Conservation (phyloP, 2,888 invertebrate species). For the Adineta ricciae region DNA sequence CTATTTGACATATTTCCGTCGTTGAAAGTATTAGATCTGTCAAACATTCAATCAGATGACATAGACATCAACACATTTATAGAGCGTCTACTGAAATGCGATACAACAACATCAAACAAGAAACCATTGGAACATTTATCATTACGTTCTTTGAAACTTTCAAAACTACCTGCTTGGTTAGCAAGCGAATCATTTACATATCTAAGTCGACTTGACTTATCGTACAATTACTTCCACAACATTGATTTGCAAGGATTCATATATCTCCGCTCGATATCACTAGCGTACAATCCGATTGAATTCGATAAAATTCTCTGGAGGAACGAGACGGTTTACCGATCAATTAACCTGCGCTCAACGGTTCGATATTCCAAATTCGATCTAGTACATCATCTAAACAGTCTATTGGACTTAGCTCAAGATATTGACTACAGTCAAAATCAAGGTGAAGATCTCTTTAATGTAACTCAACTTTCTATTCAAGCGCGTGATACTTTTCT, state of each 20-base stretch:
- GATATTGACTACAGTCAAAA: conserved; percentile 8
- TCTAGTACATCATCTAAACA: not conserved
- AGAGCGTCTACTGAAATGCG: not conserved
- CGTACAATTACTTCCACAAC: not conserved
- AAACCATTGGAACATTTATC: not conserved
- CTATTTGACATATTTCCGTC: not conserved
- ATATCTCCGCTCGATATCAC: not conserved
- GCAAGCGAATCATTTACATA: not conserved
- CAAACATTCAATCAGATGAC: not conserved
- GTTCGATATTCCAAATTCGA: not conserved
- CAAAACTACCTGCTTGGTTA: not conserved
- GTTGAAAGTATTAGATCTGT: not conserved
- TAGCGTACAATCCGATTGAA: conserved; percentile 11
- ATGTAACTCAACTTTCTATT: not conserved
- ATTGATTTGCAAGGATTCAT: not conserved
- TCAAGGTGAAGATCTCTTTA: not conserved
- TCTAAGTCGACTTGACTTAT: not conserved
- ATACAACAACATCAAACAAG: not conserved
- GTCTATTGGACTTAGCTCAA: not conserved
- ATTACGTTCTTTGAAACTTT: not conserved
- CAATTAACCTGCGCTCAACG: not conserved
- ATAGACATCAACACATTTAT: not conserved
- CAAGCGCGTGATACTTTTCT: not conserved
- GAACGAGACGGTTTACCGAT: not conserved
- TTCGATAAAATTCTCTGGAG: not conserved